phyloP scores from a whole-genome alignment of 2,797 vertebrate genomes.

The Sebastes baramenuke region DNA sequence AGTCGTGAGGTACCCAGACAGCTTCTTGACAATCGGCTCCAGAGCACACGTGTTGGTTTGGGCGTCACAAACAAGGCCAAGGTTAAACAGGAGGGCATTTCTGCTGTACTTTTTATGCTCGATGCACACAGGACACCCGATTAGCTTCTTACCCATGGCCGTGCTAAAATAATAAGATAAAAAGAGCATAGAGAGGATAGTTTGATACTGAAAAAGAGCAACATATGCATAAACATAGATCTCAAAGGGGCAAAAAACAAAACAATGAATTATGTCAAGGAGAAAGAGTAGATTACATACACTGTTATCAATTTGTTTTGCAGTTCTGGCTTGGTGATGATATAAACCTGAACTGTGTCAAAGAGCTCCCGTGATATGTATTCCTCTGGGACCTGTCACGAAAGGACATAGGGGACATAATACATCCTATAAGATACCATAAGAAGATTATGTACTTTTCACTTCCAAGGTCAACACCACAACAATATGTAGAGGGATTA shows the following conservation, averaged over 20 bases:
- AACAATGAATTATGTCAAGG: not conserved
- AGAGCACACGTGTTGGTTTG: constrained; percentile 94
- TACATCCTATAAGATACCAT: not conserved
- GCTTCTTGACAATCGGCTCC: constrained; percentile 97
- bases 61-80: constrained; percentile 95
- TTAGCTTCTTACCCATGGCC: constrained; percentile 98
- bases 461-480: constrained; percentile 73
- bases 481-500: not conserved
- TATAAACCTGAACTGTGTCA: constrained; percentile 97
- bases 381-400: constrained; percentile 93
- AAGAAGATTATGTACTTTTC: not conserved
- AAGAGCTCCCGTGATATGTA: constrained; percentile 98
- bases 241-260: not conserved
- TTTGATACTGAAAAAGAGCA: not conserved
- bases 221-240: not conserved
- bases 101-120: constrained; percentile 98
- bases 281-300: constrained; percentile 79
- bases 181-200: not conserved
- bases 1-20: constrained; percentile 97
- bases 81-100: constrained; percentile 96
- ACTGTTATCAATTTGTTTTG: constrained; percentile 99
- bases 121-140: constrained; percentile 97
- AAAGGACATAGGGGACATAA: constrained; percentile 12
- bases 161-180: constrained; percentile 80
- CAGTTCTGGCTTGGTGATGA: constrained; percentile 98